A percentile compares a stretch with the other conserved stretches of the same genome.
phyloP scores from a whole-genome alignment of 2,113 vertebrate genomes.

The Felis catus region DNA sequence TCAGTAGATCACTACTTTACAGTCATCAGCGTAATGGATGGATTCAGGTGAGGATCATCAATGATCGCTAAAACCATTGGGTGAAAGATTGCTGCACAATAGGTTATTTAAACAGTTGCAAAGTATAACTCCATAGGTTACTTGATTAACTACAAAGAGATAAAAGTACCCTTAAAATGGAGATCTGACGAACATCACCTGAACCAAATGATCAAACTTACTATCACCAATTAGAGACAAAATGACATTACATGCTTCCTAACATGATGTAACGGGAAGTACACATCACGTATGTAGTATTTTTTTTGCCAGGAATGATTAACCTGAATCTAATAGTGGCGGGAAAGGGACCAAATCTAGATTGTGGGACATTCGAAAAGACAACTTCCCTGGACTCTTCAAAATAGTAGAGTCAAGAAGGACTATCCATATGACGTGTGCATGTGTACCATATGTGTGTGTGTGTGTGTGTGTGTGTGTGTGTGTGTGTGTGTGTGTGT shows the following conservation, averaged over 20 bases:
- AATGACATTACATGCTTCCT: background rate
- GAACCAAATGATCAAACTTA: background rate
- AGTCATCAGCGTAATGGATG: background rate
- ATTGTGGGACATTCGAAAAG: background rate
- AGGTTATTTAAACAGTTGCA: background rate
- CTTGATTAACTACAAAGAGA: background rate
- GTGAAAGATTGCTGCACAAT: background rate
- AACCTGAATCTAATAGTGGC: background rate
- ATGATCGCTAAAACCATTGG: background rate
- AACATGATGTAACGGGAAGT: background rate
- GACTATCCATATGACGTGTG: background rate
- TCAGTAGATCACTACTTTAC: background rate
- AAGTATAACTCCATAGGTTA: background rate
- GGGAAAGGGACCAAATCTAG: background rate
- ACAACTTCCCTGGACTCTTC: background rate
- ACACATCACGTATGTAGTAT: background rate
- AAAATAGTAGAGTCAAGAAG: background rate
- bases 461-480: no score
- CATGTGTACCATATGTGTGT: background rate
- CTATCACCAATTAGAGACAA: background rate
- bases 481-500: background rate
- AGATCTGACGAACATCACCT: background rate
- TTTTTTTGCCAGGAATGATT: conserved; percentile 1
- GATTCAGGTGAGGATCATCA: background rate
- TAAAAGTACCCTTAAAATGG: background rate